Percentiles rank a stretch among this genome's conserved stretches.
Conservation (phyloP, 1,140 invertebrate species). For the Drosophila sp. region DNA sequence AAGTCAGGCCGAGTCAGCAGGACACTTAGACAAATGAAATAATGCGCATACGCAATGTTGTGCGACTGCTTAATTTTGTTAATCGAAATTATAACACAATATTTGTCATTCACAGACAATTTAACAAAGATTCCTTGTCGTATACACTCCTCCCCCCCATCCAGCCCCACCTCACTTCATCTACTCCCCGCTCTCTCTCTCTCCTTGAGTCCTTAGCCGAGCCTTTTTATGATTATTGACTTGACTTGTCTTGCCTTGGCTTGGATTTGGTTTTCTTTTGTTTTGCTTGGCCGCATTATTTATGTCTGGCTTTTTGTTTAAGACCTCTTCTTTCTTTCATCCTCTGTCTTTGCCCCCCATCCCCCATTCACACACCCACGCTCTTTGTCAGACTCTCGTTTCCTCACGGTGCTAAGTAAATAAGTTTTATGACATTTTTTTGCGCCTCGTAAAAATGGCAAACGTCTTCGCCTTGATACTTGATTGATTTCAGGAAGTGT, state of each 20-base stretch:
- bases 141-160: slow-evolving; percentile 1
- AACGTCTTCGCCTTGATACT: slow-evolving; percentile 57
- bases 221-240: slow-evolving; percentile 78
- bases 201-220: slow-evolving; percentile 5
- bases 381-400: background rate
- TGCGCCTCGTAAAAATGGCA: slow-evolving; percentile 68
- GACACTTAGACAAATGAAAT: slow-evolving; percentile 77
- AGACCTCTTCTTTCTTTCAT: slow-evolving; percentile 16
- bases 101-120: slow-evolving; percentile 81
- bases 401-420: slow-evolving; percentile 68
- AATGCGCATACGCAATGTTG: slow-evolving; percentile 71
- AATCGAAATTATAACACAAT: slow-evolving; percentile 81
- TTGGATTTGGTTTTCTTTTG: slow-evolving; percentile 25
- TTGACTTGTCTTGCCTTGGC: slow-evolving; percentile 45
- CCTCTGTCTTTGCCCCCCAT: no score
- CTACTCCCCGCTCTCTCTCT: background rate
- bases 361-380: background rate
- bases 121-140: slow-evolving; percentile 65
- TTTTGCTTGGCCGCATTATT: slow-evolving; percentile 50
- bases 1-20: slow-evolving; percentile 8
- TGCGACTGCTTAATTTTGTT: slow-evolving; percentile 68
- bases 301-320: slow-evolving; percentile 63
- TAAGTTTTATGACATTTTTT: slow-evolving; percentile 78
- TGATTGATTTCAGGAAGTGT: slow-evolving; percentile 71
- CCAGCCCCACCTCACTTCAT: slow-evolving; percentile 4